Evolutionary conservation across 2,888 invertebrate species (phyloP), one percentile per base, ranked within the genome.

Genomic region (Dryobota labecula): DNA sequence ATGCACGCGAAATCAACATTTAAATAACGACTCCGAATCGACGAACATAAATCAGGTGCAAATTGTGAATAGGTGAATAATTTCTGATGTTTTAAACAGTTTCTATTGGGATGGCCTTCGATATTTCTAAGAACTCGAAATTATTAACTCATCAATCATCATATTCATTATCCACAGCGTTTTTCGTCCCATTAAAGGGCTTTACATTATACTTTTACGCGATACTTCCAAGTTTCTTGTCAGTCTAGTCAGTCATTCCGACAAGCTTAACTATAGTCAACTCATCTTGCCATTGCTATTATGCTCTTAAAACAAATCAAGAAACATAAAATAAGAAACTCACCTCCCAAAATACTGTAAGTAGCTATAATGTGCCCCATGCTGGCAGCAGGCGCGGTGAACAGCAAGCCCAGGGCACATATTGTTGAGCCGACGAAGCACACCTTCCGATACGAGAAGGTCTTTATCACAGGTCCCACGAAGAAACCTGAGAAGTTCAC

Each of bases 401-500:
- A 94, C 33, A 97, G 96, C 62, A 98, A 93, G 0, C 97, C 98
- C 36, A 97, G 89, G 36, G 97, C 97, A 84, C 97, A 97, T 86
- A 98, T 96, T 64, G 96, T 88, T 0, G 97, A 97, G 9, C 97
- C 97, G 33, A 97, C 96, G 53, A 97, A 90, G 84, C 97, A 97
- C 62, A 97, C 97, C 92, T 97, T 97, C 69, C 97, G 96, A 89
- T 97, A 97, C 58, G 97, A 97, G 92, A 97, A 97, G 86, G 97
- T 97, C 93, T 97, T 97, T 82, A 98, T 97, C 78, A 98, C 94
- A n/a, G 97, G 98, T 13, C 97, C 98, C 80, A 98, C 97, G 90
- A 98, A 97, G 89, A 98, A 96, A 2, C 98, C 98, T 70, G 98
- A 98, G 93, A 98, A 98, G 90, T 98, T 98, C 90, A 98, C 97